phyloP scores from a whole-genome alignment of 2,888 invertebrate species.

The Chelonus formosanus region DNA sequence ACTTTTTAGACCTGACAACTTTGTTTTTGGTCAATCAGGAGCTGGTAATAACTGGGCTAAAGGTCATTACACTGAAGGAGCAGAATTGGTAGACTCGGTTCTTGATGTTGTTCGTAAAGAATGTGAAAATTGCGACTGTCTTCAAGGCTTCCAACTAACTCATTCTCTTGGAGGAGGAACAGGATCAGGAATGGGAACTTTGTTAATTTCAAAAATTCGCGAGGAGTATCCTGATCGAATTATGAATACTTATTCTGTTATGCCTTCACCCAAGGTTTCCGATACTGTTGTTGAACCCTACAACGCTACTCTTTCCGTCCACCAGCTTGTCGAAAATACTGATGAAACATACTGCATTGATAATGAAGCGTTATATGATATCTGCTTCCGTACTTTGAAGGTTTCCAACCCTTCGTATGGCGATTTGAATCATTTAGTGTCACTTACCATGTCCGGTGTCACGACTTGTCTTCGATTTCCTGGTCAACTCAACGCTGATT shows the following conservation, averaged over 20 bases:
- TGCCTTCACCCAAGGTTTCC: slow-evolving; percentile 86
- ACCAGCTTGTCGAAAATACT: slow-evolving; percentile 91
- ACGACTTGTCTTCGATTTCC: slow-evolving; percentile 93
- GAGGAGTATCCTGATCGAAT: slow-evolving; percentile 91
- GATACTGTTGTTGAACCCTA: slow-evolving; percentile 94
- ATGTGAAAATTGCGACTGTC: slow-evolving; percentile 91
- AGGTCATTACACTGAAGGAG: too few species aligned
- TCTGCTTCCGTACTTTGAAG: slow-evolving; percentile 91
- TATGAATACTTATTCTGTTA: slow-evolving; percentile 78
- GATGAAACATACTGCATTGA: slow-evolving; percentile 93
- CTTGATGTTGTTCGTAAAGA: slow-evolving; percentile 86
- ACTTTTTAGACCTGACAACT: slow-evolving; percentile 75
- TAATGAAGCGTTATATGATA: slow-evolving; percentile 92
- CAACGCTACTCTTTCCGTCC: slow-evolving; percentile 89
- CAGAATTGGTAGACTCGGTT: slow-evolving; percentile 83
- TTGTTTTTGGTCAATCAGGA: slow-evolving; percentile 69
- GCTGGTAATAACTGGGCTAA: slow-evolving; percentile 56
- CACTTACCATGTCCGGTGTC: slow-evolving; percentile 87
- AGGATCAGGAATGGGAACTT: slow-evolving; percentile 81
- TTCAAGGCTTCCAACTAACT: slow-evolving; percentile 85
- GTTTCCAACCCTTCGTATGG: slow-evolving; percentile 92
- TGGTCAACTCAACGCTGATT: slow-evolving; percentile 66
- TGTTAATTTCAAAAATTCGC: slow-evolving; percentile 87
- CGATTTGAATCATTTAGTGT: slow-evolving; percentile 91
- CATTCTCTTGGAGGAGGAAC: slow-evolving; percentile 85